Evolutionary conservation across 2,888 invertebrate genomes (phyloP).

Genomic region (Ecliptopera silaceata): DNA sequence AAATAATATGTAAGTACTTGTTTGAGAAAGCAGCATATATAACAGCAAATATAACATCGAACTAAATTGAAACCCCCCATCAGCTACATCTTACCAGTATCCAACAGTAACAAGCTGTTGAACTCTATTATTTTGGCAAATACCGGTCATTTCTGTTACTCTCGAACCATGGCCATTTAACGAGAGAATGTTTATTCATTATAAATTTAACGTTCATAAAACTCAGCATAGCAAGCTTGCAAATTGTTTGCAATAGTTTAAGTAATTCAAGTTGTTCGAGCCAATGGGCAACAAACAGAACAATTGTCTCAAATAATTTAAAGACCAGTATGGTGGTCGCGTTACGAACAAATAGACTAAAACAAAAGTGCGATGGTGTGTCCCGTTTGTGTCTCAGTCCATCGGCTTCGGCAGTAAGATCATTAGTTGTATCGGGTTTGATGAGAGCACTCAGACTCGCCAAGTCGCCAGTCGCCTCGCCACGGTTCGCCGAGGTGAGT

Average conservation of each 20-base stretch:
- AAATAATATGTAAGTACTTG: neutral
- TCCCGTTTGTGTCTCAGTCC: constrained; percentile 9
- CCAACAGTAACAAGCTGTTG: neutral
- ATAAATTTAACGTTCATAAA: constrained; percentile 7
- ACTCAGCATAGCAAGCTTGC: neutral
- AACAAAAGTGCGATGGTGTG: constrained; percentile 11
- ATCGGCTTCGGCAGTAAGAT: constrained; percentile 12
- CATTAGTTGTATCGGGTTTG: constrained; percentile 43
- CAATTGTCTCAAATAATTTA: constrained; percentile 5
- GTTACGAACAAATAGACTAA: constrained; percentile 8
- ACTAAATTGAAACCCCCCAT: constrained; percentile 16
- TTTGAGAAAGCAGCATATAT: too few species aligned
- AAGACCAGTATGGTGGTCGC: neutral
- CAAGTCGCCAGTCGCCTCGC: constrained; percentile 47
- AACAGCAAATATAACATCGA: too few species aligned
- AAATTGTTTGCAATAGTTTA: too few species aligned
- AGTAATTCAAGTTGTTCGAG: neutral
- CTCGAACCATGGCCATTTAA: neutral
- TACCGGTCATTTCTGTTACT: neutral
- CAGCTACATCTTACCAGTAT: neutral
- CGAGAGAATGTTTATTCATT: constrained; percentile 23
- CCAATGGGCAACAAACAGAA: neutral
- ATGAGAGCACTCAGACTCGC: constrained; percentile 38
- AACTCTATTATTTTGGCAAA: too few species aligned
- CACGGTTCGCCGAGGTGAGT: constrained; percentile 58